These are phyloP conservation scores for Cerastis leucographa DNA, from an alignment of 2,888 invertebrate species.

Conservation along the genomic window DNA sequence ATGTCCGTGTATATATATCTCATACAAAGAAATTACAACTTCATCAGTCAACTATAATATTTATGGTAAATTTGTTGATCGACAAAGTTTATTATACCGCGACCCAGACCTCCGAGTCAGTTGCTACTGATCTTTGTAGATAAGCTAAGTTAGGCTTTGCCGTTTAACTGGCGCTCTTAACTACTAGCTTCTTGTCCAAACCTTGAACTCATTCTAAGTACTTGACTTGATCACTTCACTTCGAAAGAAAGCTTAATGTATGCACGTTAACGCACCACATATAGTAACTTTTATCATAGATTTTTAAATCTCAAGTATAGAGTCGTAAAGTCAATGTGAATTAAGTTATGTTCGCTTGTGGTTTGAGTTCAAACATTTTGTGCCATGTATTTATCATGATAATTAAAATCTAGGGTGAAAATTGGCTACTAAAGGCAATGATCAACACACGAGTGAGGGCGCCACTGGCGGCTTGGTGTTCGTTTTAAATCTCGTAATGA, in stretches of 20 bases:
- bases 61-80: constrained; percentile 41
- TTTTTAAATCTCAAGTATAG: constrained; percentile 67
- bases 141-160: constrained; percentile 68
- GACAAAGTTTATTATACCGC: constrained; percentile 68
- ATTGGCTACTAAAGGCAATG: constrained; percentile 51
- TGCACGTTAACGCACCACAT: constrained; percentile 69
- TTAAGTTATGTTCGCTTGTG: constrained; percentile 61
- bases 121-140: constrained; percentile 69
- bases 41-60: constrained; percentile 64
- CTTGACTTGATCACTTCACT: constrained; percentile 58
- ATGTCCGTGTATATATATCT: constrained; percentile 72
- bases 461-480: constrained; percentile 51
- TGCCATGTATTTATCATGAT: constrained; percentile 62
- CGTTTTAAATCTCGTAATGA: constrained; percentile 29
- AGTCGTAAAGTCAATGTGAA: constrained; percentile 64
- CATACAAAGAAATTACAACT: constrained; percentile 64
- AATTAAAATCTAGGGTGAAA: constrained; percentile 51
- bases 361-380: constrained; percentile 60
- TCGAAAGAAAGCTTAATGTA: constrained; percentile 51
- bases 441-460: constrained; percentile 32
- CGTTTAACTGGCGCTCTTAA: constrained; percentile 58
- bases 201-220: constrained; percentile 46
- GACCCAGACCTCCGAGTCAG: constrained; percentile 82
- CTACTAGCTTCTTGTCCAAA: constrained; percentile 28
- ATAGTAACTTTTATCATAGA: constrained; percentile 64